Base-by-base conservation (phyloP, 2,888 invertebrate genomes). In the Pemphredon lugubris region DNA sequence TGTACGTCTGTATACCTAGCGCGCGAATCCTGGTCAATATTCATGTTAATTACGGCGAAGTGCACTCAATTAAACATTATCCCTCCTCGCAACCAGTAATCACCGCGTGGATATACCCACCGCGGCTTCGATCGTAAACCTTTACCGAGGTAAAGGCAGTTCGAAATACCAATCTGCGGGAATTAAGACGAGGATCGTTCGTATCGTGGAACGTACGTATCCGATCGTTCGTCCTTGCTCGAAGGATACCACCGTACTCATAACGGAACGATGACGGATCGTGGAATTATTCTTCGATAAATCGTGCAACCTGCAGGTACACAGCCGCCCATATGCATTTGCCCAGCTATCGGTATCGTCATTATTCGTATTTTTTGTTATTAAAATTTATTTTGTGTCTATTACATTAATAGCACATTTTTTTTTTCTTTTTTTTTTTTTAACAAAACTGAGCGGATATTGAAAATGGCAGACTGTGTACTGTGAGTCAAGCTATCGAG, bases 61-160 rank as follows among this genome's bases (percentile, higher is more conserved):
- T 71, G 69, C 72, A 65, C 66, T 83, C 79, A 77, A 83, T 81
- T 81, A 81, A 83, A 67, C 67, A 71, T 75, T 79, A 84, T 73
- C 60, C 65, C 54, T 55, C 30, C 50, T 18, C 42, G 53, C 44
- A 42, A 42, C 16, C 54, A 9, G 63, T 58, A 65, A 76, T 72
- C 68, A 63, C 37, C 20, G 42, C 32, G 9, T 48, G 39, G 57
- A 45, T 55, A 42, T 30, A 34, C n/a, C n/a, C 65, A 9, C 9
- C 9, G n/a, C 4, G 1, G 44, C 32, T 34, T 40, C 32, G 64
- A 61, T 71, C 68, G 61, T 67, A 71, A 71, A 71, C 34, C 57
- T 51, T 40, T 40, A 40, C 9, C 5, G 3, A 26, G 4, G 34
- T 16, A 21, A 20, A 14, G 37, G 18, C 21, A 5, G 37, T 37